These are phyloP conservation scores for Pachycephus smyrnensis DNA, from an alignment of 2,888 invertebrate genomes.

Conservation along the genomic window DNA sequence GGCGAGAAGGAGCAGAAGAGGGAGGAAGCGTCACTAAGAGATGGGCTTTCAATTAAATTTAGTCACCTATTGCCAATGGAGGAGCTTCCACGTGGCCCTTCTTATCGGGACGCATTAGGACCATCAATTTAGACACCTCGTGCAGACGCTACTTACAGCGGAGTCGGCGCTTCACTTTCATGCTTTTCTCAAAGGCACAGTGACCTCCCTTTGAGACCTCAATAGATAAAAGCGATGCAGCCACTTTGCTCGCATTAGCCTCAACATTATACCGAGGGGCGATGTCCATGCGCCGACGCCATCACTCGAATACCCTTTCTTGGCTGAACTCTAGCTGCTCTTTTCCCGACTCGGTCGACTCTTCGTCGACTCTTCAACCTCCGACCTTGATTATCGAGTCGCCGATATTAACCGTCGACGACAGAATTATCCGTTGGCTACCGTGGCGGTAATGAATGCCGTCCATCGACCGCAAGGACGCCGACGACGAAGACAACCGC, in stretches of 20 bases:
- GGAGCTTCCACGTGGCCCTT: background rate
- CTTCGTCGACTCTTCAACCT: no score
- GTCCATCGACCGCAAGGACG: no score
- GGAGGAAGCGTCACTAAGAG: conserved; percentile 22
- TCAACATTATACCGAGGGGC: no score
- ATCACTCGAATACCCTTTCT: background rate
- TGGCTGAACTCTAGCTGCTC: background rate
- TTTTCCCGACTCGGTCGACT: no score
- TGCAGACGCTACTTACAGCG: no score
- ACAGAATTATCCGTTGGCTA: no score
- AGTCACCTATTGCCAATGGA: conserved; percentile 17
- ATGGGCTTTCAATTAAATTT: conserved; percentile 52
- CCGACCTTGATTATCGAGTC: no score
- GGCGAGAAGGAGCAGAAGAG: conserved; percentile 1
- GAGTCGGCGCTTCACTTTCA: background rate
- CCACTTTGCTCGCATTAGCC: background rate
- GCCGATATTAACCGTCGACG: no score
- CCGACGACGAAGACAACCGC: no score
- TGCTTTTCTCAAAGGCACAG: background rate
- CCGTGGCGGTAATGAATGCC: no score
- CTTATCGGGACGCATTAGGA: background rate
- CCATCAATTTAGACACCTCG: background rate
- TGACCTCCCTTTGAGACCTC: background rate
- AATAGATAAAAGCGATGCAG: background rate
- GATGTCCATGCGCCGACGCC: no score